A percentile compares a stretch with the other conserved stretches of the same genome.
phyloP scores from a whole-genome alignment of 2,113 vertebrate species.

The Oenanthe melanoleuca region DNA sequence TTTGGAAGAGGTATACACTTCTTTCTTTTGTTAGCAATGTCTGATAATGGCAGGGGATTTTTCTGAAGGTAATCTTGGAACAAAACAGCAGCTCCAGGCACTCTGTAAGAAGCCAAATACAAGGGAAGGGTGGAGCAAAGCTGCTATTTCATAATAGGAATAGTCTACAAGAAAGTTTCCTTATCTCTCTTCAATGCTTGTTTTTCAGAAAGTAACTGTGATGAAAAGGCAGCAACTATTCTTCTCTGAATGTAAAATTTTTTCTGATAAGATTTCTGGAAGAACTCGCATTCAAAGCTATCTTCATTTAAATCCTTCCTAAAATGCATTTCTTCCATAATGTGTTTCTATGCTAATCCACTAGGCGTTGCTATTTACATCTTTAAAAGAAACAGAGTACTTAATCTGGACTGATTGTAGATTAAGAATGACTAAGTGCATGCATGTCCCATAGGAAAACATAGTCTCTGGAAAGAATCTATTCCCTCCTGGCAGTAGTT shows the following conservation, averaged over 20 bases:
- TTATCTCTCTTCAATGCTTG: conserved; percentile 21
- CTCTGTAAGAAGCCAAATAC: conserved; percentile 39
- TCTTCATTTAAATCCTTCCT: conserved; percentile 34
- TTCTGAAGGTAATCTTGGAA: conserved; percentile 61
- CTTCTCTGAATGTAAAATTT: conserved; percentile 35
- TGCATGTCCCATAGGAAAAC: neutral
- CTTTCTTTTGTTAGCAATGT: conserved; percentile 39
- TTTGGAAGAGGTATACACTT: conserved; percentile 24
- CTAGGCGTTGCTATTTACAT: conserved; percentile 57
- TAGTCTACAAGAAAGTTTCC: conserved; percentile 28
- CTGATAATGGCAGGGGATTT: conserved; percentile 65
- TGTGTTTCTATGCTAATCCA: conserved; percentile 47
- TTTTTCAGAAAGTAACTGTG: conserved; percentile 31
- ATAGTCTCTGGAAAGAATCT: neutral
- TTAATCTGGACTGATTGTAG: neutral
- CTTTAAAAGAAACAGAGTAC: neutral
- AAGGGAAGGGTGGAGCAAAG: conserved; percentile 61
- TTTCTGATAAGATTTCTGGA: conserved; percentile 35
- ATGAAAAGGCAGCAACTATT: conserved; percentile 39
- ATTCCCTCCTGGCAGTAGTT: neutral
- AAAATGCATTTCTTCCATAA: neutral
- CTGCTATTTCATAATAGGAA: conserved; percentile 47
- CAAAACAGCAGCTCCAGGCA: conserved; percentile 36
- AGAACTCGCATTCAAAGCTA: conserved; percentile 9
- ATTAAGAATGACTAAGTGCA: neutral